Evolutionary conservation across 2,888 invertebrate genomes (phyloP).

Genomic region (Magallana nippona): DNA sequence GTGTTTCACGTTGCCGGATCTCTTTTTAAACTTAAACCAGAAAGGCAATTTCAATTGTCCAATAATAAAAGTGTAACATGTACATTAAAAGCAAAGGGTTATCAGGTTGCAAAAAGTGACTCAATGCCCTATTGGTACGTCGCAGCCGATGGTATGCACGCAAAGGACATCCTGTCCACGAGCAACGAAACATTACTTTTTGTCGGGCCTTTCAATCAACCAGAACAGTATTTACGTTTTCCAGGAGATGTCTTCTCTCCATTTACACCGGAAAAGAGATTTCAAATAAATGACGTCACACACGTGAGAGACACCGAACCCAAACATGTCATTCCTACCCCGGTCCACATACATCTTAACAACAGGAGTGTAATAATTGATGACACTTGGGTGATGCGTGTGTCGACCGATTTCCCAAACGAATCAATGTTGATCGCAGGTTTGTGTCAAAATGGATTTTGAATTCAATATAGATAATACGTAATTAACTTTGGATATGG

Average conservation of each 20-base stretch:
- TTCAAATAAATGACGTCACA: constrained; percentile 48
- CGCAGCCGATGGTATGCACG: constrained; percentile 40
- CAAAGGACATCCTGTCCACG: constrained; percentile 39
- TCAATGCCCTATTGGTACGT: constrained; percentile 52
- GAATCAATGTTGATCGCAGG: constrained; percentile 62
- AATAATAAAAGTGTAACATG: constrained; percentile 45
- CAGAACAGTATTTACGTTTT: constrained; percentile 46
- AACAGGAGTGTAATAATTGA: constrained; percentile 44
- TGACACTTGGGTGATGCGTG: constrained; percentile 59
- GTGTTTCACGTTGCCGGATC: constrained; percentile 64
- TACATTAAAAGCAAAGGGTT: constrained; percentile 43
- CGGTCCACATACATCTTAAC: constrained; percentile 42
- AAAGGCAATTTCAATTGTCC: constrained; percentile 47
- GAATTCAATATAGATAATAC: neutral
- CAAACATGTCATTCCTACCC: constrained; percentile 54
- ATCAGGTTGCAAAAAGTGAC: constrained; percentile 44
- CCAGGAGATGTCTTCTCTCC: constrained; percentile 42
- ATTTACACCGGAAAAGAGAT: constrained; percentile 39
- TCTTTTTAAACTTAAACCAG: constrained; percentile 61
- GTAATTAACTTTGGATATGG: too few species aligned
- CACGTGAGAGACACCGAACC: constrained; percentile 40
- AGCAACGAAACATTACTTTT: constrained; percentile 36
- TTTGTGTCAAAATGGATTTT: constrained; percentile 45
- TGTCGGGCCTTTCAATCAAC: constrained; percentile 44
- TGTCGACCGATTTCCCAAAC: constrained; percentile 51